Conservation (phyloP, 1,140 invertebrate genomes). For the Melanaphis sacchari region DNA sequence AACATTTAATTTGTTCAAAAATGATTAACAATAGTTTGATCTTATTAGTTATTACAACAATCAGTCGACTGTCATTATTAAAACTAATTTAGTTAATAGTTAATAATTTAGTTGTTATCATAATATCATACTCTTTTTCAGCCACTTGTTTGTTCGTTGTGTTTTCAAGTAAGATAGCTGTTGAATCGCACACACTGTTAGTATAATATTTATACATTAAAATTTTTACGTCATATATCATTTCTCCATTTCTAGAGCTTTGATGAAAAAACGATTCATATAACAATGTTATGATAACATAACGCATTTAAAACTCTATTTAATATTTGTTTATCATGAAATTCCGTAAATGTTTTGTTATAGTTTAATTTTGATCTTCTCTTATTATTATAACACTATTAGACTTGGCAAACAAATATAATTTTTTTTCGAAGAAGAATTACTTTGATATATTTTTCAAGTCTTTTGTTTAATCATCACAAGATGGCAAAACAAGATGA, state of each 20-base stretch:
- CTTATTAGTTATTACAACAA: neutral
- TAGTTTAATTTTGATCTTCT: neutral
- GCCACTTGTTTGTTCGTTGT: neutral
- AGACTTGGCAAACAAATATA: neutral
- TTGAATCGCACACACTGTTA: neutral
- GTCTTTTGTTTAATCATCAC: neutral
- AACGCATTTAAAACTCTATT: neutral
- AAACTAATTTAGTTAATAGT: neutral
- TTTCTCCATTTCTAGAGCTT: neutral
- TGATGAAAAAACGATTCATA: neutral
- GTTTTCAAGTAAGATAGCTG: neutral
- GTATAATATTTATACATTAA: neutral
- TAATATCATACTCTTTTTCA: no score
- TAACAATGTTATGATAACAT: neutral
- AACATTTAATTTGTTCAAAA: neutral
- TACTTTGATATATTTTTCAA: neutral
- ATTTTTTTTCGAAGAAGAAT: neutral
- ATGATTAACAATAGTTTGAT: neutral
- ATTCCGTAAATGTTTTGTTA: neutral
- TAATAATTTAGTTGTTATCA: neutral
- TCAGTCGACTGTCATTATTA: no score
- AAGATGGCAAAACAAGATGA: conserved; percentile 16
- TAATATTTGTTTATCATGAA: neutral
- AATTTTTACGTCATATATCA: neutral
- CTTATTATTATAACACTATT: neutral